A percentile compares a stretch with the other conserved stretches of the same genome.
Conservation (phyloP, 2,888 invertebrate genomes). For the Liopterus haemorrhoidalis region DNA sequence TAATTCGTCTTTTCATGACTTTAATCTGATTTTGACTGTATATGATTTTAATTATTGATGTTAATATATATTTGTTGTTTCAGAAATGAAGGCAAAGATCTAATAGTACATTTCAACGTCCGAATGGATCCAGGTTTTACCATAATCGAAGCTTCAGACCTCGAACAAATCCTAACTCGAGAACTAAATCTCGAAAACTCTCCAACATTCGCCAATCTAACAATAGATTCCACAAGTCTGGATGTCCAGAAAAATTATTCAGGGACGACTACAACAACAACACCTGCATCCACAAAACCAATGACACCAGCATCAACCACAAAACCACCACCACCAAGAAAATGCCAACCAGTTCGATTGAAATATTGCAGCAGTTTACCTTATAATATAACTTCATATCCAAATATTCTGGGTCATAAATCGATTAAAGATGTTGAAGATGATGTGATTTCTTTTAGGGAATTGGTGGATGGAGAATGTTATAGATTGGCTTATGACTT, state of each 20-base stretch:
- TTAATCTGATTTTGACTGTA: constrained; percentile 26
- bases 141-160: constrained; percentile 57
- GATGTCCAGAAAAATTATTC: constrained; percentile 55
- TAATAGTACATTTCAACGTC: constrained; percentile 79
- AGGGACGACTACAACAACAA: constrained; percentile 43
- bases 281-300: constrained; percentile 42
- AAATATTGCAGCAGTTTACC: constrained; percentile 64
- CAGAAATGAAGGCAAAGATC: constrained; percentile 63
- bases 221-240: constrained; percentile 59
- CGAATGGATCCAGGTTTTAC: constrained; percentile 65
- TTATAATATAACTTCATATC: constrained; percentile 78
- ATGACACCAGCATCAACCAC: constrained; percentile 47
- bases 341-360: constrained; percentile 62
- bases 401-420: constrained; percentile 69
- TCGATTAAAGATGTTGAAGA: constrained; percentile 58
- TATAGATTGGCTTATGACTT: constrained; percentile 84
- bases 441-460: constrained; percentile 76
- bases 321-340: constrained; percentile 57
- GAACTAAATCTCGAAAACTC: constrained; percentile 57
- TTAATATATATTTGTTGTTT: constrained; percentile 32
- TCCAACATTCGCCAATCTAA: constrained; percentile 58
- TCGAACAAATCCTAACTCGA: constrained; percentile 58
- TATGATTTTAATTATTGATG: no score
- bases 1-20: no score
- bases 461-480: constrained; percentile 86